phyloP scores from a whole-genome alignment of 2,888 invertebrate species.

The Endomychus coccineus region DNA sequence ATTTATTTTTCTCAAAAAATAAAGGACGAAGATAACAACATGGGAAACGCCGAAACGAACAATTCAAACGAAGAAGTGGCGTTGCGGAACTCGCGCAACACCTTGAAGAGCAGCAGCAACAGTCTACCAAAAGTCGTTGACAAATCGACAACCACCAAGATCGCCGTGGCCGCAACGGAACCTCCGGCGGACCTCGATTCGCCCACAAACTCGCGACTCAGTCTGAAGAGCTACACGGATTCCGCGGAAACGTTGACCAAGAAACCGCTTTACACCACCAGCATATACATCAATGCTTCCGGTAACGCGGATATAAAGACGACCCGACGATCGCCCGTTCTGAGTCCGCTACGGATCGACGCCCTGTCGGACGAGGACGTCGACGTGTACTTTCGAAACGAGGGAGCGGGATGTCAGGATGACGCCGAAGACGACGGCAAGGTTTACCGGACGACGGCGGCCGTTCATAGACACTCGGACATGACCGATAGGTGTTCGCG shows the following conservation, averaged over 20 bases:
- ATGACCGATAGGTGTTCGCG: slow-evolving; percentile 24
- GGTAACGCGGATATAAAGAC: slow-evolving; percentile 34
- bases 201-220: too few species aligned
- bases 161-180: background rate
- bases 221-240: slow-evolving; percentile 4
- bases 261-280: slow-evolving; percentile 40
- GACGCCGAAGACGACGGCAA: background rate
- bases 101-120: slow-evolving; percentile 30
- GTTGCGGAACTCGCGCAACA: slow-evolving; percentile 36
- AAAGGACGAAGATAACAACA: slow-evolving; percentile 11
- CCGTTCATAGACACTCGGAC: slow-evolving; percentile 32
- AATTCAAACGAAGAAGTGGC: slow-evolving; percentile 27
- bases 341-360: slow-evolving; percentile 30
- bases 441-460: slow-evolving; percentile 38
- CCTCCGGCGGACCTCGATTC: too few species aligned
- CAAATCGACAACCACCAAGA: slow-evolving; percentile 9
- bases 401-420: background rate
- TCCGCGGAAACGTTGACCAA: slow-evolving; percentile 19
- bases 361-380: slow-evolving; percentile 32
- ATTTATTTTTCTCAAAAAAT: too few species aligned
- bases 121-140: slow-evolving; percentile 18
- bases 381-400: slow-evolving; percentile 21
- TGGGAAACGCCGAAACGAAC: background rate
- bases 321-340: slow-evolving; percentile 30
- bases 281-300: slow-evolving; percentile 41